phyloP scores from a whole-genome alignment of 2,113 vertebrate genomes.

The Serinus canaria region DNA sequence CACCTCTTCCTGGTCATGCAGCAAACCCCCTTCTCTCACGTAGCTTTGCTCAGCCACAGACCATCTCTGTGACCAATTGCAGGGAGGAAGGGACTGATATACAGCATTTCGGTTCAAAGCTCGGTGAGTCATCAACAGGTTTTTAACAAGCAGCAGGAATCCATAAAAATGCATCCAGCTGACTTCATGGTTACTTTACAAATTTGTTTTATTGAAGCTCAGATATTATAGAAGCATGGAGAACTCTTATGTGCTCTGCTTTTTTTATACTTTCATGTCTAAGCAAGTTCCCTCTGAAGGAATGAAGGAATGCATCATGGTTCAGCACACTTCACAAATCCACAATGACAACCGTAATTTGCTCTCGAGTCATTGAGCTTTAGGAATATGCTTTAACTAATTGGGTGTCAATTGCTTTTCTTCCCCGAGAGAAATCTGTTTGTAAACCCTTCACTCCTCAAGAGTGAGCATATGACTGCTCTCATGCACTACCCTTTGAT shows the following conservation, averaged over 20 bases:
- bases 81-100: background rate
- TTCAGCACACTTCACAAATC: constrained; percentile 49
- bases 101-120: background rate
- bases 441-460: constrained; percentile 46
- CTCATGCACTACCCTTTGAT: constrained; percentile 28
- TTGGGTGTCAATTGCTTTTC: constrained; percentile 65
- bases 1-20: too few species aligned
- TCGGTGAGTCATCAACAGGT: background rate
- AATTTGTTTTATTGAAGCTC: background rate
- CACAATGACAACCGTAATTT: constrained; percentile 60
- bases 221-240: background rate
- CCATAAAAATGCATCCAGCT: background rate
- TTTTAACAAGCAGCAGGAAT: constrained; percentile 2
- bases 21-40: background rate
- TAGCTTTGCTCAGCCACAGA: background rate
- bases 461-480: constrained; percentile 15
- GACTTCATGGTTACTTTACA: background rate
- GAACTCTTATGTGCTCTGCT: background rate
- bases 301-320: constrained; percentile 32
- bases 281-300: constrained; percentile 6
- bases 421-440: constrained; percentile 55
- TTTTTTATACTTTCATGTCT: constrained; percentile 17
- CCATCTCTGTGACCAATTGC: background rate
- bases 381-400: constrained; percentile 60
- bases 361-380: constrained; percentile 53